Conservation (phyloP, 64 coral and sea anemone species). For the Montipora foliosa region DNA sequence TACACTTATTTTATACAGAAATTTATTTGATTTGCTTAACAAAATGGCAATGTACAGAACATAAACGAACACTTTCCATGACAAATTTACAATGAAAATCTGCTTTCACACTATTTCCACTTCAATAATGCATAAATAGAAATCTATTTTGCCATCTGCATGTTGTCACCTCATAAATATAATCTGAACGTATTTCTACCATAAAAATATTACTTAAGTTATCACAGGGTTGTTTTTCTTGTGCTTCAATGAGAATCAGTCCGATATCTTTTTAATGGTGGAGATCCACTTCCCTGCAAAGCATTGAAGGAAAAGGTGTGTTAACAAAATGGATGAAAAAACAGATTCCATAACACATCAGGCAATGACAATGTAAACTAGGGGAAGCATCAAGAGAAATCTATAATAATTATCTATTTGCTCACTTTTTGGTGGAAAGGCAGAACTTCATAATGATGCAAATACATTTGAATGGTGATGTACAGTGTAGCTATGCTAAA, state of each 20-base stretch:
- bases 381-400: neutral
- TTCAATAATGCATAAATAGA: constrained; percentile 66
- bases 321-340: neutral
- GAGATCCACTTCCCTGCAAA: constrained; percentile 19
- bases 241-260: constrained; percentile 12
- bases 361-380: neutral
- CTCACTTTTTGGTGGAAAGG: too few species aligned
- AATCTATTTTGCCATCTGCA: constrained; percentile 9
- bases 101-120: neutral
- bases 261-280: constrained; percentile 66
- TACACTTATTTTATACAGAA: neutral
- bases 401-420: neutral
- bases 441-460: neutral
- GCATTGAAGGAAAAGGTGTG: neutral
- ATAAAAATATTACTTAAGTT: constrained; percentile 17
- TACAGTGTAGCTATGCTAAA: too few species aligned
- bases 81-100: neutral
- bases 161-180: constrained; percentile 24
- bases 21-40: neutral
- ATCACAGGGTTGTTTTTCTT: constrained; percentile 21
- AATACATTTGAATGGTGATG: too few species aligned
- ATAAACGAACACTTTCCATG: neutral
- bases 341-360: neutral
- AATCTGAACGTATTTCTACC: neutral
- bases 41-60: constrained; percentile 8